phyloP scores from a whole-genome alignment of 2,113 vertebrate genomes.

The Microtus oregoni region DNA sequence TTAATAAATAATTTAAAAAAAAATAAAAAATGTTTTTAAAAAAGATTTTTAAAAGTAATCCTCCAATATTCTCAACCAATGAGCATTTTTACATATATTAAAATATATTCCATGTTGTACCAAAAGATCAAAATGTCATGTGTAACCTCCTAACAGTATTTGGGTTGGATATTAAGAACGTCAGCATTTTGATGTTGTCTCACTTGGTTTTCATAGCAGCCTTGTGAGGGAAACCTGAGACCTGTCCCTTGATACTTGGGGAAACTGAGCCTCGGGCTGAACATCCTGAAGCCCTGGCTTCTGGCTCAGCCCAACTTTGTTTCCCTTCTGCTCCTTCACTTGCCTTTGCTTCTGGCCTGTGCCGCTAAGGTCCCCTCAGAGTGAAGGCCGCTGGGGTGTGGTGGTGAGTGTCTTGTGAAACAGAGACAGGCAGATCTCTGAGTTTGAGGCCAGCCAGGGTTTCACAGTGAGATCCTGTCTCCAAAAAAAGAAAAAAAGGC shows the following conservation, averaged over 20 bases:
- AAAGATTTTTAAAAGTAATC: not conserved
- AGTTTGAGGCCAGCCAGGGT: not conserved
- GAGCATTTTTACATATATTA: not conserved
- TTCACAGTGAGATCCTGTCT: not conserved
- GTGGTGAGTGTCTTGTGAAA: too few relatives aligned
- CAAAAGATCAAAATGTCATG: not conserved
- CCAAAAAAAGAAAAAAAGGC: not conserved
- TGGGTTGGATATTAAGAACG: not conserved
- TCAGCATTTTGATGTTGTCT: not conserved
- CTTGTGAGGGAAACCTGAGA: not conserved
- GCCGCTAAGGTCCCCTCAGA: not conserved
- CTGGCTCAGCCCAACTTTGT: not conserved
- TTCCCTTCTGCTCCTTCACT: not conserved
- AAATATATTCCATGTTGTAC: not conserved
- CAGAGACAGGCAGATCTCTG: not conserved
- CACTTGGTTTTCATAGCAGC: conserved; percentile 2
- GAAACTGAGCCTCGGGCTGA: not conserved
- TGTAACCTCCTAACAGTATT: not conserved
- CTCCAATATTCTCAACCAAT: not conserved
- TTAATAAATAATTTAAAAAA: not conserved
- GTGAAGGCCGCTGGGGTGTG: not conserved
- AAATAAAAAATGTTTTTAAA: not conserved
- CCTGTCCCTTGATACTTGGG: not conserved
- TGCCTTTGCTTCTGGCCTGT: not conserved
- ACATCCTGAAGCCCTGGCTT: not conserved